Conservation (phyloP, 2,797 vertebrate genomes). For the Orestias chungarensis region DNA sequence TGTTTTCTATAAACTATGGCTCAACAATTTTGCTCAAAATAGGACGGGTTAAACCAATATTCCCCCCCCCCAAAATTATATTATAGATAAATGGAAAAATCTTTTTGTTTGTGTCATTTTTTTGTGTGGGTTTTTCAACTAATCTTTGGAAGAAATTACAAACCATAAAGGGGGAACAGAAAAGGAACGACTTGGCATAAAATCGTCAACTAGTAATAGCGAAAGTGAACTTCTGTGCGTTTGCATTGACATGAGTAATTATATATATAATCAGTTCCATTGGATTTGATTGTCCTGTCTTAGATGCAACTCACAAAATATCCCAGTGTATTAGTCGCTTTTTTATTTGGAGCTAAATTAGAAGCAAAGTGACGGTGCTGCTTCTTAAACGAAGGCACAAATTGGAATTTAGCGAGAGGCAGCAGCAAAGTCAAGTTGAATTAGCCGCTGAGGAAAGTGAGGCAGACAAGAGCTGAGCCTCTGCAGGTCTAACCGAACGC, state of each 20-base stretch:
- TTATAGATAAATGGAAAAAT: neutral
- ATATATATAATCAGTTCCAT: neutral
- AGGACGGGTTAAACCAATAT: neutral
- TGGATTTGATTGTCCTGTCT: neutral
- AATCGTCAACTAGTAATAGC: neutral
- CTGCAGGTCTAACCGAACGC: constrained; percentile 24
- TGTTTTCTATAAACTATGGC: neutral
- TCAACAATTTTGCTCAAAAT: neutral
- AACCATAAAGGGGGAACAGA: neutral
- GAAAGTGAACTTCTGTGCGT: neutral
- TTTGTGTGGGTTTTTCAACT: neutral
- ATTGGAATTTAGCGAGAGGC: constrained; percentile 18
- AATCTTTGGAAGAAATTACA: neutral
- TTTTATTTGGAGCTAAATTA: constrained; percentile 2
- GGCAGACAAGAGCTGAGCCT: constrained; percentile 9
- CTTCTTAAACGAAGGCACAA: constrained; percentile 8
- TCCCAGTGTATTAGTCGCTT: neutral
- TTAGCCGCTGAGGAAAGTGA: constrained; percentile 9
- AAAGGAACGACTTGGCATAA: neutral
- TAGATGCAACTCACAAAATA: constrained; percentile 6
- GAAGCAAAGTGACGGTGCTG: neutral
- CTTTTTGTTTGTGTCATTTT: neutral
- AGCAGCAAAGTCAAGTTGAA: constrained; percentile 1
- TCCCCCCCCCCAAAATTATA: neutral
- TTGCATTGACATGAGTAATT: neutral